Conservation (phyloP, 2,888 invertebrate genomes). For the Acrocyrtus sp. region DNA sequence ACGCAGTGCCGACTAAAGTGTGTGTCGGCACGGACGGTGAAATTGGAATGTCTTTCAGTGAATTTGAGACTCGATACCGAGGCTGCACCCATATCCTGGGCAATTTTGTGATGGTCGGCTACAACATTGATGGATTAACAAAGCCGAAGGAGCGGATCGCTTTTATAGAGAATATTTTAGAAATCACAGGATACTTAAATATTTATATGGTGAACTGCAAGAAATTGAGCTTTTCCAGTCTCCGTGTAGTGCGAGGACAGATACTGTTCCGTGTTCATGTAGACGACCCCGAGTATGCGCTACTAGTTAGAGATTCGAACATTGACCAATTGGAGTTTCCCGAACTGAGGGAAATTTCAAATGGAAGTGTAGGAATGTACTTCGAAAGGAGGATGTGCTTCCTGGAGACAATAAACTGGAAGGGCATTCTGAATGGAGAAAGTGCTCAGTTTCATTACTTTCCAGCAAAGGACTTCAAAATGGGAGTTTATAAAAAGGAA, state of each 20-base stretch:
- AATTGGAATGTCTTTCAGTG: too few relatives aligned
- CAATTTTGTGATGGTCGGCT: too few relatives aligned
- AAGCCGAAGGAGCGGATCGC: too few relatives aligned
- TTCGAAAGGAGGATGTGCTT: slow-evolving; percentile 96
- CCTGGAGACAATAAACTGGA: slow-evolving; percentile 92
- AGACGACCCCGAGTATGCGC: slow-evolving; percentile 83
- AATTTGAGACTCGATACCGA: too few relatives aligned
- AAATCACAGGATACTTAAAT: slow-evolving; percentile 95
- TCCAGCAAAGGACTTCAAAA: too few relatives aligned
- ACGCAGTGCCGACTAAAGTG: too few relatives aligned
- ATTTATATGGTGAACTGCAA: slow-evolving; percentile 92
- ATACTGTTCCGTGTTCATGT: slow-evolving; percentile 88
- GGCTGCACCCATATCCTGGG: too few relatives aligned
- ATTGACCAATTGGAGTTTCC: too few relatives aligned
- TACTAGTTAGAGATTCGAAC: too few relatives aligned
- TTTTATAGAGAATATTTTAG: slow-evolving; percentile 82
- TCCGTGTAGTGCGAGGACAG: slow-evolving; percentile 94
- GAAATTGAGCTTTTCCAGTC: slow-evolving; percentile 83
- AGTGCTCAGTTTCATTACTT: slow-evolving; percentile 78
- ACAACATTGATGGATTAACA: too few relatives aligned
- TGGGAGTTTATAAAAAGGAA: slow-evolving; percentile 86
- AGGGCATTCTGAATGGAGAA: slow-evolving; percentile 87
- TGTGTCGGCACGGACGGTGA: too few relatives aligned
- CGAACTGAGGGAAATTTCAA: too few relatives aligned
- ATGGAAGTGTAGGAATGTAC: slow-evolving; percentile 90